Evolutionary conservation across 2,888 invertebrate species (phyloP).

Genomic region (Rhopalosiphum nymphaeae): DNA sequence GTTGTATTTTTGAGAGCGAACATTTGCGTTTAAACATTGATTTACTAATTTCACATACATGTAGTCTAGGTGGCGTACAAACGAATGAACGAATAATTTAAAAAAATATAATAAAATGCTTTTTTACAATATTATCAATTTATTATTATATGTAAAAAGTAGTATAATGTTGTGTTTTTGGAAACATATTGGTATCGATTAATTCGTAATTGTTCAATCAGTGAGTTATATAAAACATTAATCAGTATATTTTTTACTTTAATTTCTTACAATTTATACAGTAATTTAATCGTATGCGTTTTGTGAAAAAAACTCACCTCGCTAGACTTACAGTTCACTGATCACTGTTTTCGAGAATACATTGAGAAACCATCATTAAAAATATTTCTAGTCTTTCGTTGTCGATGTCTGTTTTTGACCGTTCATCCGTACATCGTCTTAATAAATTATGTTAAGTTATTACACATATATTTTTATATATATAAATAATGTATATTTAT

Average conservation of each 20-base stretch:
- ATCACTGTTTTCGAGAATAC: background rate
- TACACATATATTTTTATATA: background rate
- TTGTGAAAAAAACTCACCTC: background rate
- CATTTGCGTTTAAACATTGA: background rate
- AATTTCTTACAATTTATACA: background rate
- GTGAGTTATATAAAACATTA: background rate
- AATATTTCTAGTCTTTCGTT: background rate
- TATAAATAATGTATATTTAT: background rate
- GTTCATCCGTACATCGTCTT: background rate
- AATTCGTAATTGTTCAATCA: background rate
- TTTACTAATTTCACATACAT: background rate
- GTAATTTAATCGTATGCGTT: background rate
- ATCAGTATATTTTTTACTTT: background rate
- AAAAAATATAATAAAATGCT: background rate
- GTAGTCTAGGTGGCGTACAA: background rate
- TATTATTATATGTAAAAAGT: background rate
- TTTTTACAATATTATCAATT: background rate
- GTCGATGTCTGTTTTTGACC: background rate
- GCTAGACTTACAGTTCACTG: background rate
- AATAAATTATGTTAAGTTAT: background rate
- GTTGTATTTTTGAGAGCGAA: background rate
- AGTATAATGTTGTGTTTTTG: background rate
- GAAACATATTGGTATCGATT: background rate
- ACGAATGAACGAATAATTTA: background rate
- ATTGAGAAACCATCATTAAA: background rate